These are phyloP conservation scores for Thymelicus sylvestris DNA, from an alignment of 2,888 invertebrate species.

Conservation along the genomic window DNA sequence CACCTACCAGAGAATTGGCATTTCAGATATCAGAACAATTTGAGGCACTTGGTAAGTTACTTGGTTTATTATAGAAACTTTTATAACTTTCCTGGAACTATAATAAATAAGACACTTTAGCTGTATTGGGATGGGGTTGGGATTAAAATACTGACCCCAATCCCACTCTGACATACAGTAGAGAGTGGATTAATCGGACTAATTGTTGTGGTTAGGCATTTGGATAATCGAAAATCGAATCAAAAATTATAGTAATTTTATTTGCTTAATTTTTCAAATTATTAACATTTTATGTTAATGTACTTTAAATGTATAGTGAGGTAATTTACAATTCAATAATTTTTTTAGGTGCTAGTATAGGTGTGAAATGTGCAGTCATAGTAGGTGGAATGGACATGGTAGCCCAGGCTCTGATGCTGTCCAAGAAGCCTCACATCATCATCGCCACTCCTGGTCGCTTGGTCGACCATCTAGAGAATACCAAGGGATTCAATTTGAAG, in stretches of 20 bases:
- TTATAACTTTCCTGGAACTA: no score
- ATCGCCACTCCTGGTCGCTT: slow-evolving; percentile 98
- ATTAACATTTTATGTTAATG: background rate
- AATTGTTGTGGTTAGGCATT: no score
- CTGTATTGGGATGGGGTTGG: no score
- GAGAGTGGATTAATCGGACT: no score
- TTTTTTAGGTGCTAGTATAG: slow-evolving; percentile 90
- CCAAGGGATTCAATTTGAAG: slow-evolving; percentile 97
- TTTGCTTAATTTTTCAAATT: no score
- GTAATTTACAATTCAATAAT: background rate
- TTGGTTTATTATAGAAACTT: no score
- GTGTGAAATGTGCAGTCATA: slow-evolving; percentile 97
- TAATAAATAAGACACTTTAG: no score
- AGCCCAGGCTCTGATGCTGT: slow-evolving; percentile 94
- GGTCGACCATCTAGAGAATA: slow-evolving; percentile 98
- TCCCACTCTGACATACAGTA: no score
- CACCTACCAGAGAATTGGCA: slow-evolving; percentile 98
- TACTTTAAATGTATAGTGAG: background rate
- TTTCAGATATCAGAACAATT: slow-evolving; percentile 99
- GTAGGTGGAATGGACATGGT: slow-evolving; percentile 99
- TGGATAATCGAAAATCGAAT: no score
- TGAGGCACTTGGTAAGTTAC: slow-evolving; percentile 93
- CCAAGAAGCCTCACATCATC: slow-evolving; percentile 98
- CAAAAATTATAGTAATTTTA: background rate
- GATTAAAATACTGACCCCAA: no score